phyloP scores from a whole-genome alignment of 2,113 vertebrate species.

The Marmota flaviventris region DNA sequence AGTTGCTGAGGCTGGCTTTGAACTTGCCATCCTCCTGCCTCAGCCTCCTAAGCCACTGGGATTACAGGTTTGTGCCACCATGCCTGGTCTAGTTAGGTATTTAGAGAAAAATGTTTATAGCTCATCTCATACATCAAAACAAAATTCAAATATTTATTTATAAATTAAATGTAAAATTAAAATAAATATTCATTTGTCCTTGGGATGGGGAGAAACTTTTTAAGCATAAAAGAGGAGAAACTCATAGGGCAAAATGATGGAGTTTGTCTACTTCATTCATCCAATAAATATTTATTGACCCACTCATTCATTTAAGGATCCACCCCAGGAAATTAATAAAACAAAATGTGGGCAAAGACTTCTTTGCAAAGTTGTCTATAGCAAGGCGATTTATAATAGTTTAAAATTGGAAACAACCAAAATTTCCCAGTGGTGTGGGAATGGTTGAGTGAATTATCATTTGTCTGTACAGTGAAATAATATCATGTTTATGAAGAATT shows the following conservation, averaged over 20 bases:
- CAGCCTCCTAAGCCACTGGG: too few species aligned
- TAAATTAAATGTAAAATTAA: conserved; percentile 42
- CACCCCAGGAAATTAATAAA: not conserved
- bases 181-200: not conserved
- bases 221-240: not conserved
- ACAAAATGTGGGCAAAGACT: not conserved
- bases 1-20: too few species aligned
- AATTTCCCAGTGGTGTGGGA: not conserved
- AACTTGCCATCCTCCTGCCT: too few species aligned
- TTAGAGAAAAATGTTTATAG: not conserved
- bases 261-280: not conserved
- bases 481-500: conserved; percentile 9
- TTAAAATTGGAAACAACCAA: not conserved
- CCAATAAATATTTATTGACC: conserved; percentile 6
- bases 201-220: not conserved
- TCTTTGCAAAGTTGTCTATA: not conserved
- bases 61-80: too few species aligned
- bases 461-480: not conserved
- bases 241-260: not conserved
- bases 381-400: not conserved
- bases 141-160: conserved; percentile 18
- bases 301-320: not conserved
- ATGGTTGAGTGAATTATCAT: not conserved
- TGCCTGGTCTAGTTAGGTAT: not conserved
- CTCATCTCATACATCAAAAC: not conserved